A percentile compares a stretch with the other conserved stretches of the same genome.
Conservation (phyloP, 2,797 vertebrate species). For the Paguma larvata region DNA sequence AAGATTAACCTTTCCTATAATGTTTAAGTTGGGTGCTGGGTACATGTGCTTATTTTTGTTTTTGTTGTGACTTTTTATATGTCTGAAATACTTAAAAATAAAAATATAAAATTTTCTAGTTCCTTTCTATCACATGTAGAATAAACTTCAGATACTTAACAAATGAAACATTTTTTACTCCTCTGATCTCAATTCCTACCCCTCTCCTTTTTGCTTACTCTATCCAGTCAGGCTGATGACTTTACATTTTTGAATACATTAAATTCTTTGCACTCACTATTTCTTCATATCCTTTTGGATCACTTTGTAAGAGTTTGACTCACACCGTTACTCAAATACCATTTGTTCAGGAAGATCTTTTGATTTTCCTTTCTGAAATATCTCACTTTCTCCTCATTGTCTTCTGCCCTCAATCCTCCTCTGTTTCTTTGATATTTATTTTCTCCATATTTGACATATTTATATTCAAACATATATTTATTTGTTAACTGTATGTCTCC, state of each 20-base stretch:
- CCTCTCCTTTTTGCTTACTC: not conserved
- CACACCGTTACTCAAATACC: not conserved
- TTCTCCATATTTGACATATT: not conserved
- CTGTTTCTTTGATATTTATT: not conserved
- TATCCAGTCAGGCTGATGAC: not conserved
- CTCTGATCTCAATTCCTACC: not conserved
- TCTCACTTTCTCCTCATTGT: too few species aligned
- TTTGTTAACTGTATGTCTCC: not conserved
- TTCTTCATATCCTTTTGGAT: not conserved
- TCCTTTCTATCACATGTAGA: not conserved
- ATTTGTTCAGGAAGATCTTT: not conserved
- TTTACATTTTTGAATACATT: not conserved
- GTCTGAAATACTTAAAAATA: constrained; percentile 16
- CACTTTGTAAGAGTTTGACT: not conserved
- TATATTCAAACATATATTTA: not conserved
- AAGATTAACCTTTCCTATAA: not conserved
- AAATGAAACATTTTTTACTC: not conserved
- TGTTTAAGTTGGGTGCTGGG: not conserved
- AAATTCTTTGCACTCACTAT: not conserved
- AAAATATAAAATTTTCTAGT: not conserved
- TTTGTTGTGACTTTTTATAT: not conserved
- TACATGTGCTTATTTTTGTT: not conserved
- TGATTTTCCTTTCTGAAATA: not conserved
- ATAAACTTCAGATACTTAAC: not conserved
- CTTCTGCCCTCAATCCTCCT: not conserved